Evolutionary conservation across 1,140 invertebrate genomes (phyloP).

Genomic region (Zaprionus africanus): DNA sequence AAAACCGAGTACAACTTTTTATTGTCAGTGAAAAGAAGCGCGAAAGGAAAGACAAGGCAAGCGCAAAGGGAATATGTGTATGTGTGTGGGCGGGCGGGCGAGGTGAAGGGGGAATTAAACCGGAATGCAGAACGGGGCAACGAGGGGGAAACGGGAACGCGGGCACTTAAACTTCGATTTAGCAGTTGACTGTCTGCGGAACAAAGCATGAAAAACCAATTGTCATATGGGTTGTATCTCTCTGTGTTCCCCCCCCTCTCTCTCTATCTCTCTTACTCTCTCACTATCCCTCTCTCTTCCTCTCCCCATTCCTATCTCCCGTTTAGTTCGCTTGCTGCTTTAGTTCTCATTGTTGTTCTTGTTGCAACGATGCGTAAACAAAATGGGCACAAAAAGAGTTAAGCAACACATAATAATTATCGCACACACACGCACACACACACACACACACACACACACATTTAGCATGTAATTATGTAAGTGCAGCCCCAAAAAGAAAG

Average conservation of each 20-base stretch:
- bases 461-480: conserved; percentile 57
- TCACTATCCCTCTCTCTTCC: neutral
- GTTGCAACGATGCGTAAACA: conserved; percentile 41
- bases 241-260: neutral
- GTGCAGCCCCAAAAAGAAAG: conserved; percentile 41
- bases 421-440: conserved; percentile 26
- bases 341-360: conserved; percentile 31
- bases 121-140: neutral
- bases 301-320: neutral
- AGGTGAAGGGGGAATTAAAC: neutral
- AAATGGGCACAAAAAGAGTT: conserved; percentile 68
- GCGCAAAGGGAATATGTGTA: neutral
- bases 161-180: conserved; percentile 74
- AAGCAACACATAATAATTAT: conserved; percentile 69
- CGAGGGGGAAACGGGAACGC: neutral
- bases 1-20: conserved; percentile 15
- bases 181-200: conserved; percentile 39
- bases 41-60: conserved; percentile 6
- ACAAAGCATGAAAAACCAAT: conserved; percentile 49
- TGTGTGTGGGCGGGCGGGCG: too few relatives aligned
- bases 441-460: neutral
- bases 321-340: conserved; percentile 15
- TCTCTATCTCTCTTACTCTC: neutral
- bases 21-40: conserved; percentile 15
- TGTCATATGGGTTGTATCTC: conserved; percentile 40